Conservation (phyloP, 2,797 vertebrate species). For the Delichon dasypus region DNA sequence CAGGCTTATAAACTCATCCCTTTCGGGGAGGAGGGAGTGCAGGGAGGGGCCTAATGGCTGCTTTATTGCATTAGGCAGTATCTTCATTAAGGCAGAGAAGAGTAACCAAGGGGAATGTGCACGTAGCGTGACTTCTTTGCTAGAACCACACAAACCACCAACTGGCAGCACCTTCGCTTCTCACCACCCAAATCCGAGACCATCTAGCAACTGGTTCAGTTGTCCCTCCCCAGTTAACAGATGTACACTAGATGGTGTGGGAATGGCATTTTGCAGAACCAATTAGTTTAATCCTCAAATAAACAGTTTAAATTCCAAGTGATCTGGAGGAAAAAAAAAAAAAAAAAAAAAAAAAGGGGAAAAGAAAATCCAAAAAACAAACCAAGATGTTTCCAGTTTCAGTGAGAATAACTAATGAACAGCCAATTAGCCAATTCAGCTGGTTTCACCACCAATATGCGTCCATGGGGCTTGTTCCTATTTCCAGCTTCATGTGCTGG, state of each 20-base stretch:
- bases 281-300: constrained; percentile 69
- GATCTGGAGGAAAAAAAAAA: neutral
- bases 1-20: constrained; percentile 4
- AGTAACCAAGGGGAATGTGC: constrained; percentile 37
- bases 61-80: constrained; percentile 42
- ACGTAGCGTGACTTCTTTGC: constrained; percentile 52
- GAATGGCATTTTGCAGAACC: constrained; percentile 53
- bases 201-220: constrained; percentile 66
- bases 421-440: neutral
- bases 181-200: constrained; percentile 66
- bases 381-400: neutral
- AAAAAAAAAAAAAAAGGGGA: no score
- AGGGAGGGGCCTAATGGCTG: neutral
- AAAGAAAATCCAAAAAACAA: neutral
- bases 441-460: accelerated
- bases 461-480: neutral
- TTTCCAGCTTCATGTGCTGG: accelerated
- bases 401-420: neutral
- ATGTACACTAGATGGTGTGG: constrained; percentile 54
- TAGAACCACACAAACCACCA: constrained; percentile 53
- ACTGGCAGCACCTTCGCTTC: constrained; percentile 65
- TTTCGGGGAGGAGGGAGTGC: neutral
- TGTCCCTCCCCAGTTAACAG: constrained; percentile 51
- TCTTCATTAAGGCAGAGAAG: constrained; percentile 49
- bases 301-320: constrained; percentile 66